A percentile compares a stretch with the other conserved stretches of the same genome.
Evolutionary conservation across 2,113 vertebrate genomes (phyloP).

Genomic region (Ciconia maguari): DNA sequence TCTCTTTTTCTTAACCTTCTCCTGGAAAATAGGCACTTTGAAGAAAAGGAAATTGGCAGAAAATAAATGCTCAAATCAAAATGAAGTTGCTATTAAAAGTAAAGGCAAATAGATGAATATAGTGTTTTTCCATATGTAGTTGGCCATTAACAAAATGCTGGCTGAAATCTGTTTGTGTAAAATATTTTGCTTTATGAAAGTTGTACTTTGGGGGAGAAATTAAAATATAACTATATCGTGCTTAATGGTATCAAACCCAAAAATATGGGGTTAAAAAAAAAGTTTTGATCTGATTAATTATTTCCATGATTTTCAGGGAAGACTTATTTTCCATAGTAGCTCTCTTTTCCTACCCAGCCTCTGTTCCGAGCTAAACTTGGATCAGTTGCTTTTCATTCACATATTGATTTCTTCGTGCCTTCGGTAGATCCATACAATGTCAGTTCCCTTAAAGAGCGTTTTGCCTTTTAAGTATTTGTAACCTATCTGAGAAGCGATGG

Average conservation of each 20-base stretch:
- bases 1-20: background rate
- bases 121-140: background rate
- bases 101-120: background rate
- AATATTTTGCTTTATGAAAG: background rate
- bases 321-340: background rate
- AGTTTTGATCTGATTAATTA: background rate
- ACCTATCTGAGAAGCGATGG: background rate
- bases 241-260: background rate
- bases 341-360: background rate
- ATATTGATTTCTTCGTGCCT: background rate
- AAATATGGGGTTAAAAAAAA: background rate
- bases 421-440: background rate
- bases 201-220: background rate
- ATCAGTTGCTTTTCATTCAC: background rate
- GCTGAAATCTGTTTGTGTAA: background rate
- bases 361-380: background rate
- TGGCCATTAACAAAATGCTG: background rate
- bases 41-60: background rate
- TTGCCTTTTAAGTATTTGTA: background rate
- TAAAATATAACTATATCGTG: background rate
- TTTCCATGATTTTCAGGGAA: background rate
- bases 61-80: background rate
- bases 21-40: background rate
- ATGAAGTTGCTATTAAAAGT: background rate
- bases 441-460: background rate